These are phyloP conservation scores for Arnoldichthys spilopterus DNA, from an alignment of 2,797 vertebrate genomes.

Conservation along the genomic window DNA sequence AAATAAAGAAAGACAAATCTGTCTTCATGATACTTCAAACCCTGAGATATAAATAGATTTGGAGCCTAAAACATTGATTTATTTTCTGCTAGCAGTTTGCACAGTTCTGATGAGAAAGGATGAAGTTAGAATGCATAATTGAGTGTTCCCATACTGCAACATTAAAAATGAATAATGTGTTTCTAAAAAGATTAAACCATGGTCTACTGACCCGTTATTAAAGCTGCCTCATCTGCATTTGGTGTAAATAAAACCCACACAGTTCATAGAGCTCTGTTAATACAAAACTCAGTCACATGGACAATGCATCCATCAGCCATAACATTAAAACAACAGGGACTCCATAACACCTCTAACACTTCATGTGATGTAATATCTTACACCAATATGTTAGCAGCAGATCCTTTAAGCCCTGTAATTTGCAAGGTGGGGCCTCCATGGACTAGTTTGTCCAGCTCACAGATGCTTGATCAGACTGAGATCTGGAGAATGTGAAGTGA, in stretches of 20 bases:
- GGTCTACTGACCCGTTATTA: not conserved
- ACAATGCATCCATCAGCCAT: no score
- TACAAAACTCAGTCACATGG: not conserved
- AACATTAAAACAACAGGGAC: no score
- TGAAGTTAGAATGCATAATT: not conserved
- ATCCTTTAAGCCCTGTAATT: no score
- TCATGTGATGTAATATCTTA: no score
- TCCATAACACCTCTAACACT: no score
- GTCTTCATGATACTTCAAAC: not conserved
- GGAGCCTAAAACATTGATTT: not conserved
- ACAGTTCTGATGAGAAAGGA: not conserved
- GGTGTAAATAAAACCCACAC: not conserved
- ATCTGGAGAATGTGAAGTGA: no score
- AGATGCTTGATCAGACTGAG: no score
- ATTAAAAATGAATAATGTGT: not conserved
- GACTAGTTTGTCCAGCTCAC: no score
- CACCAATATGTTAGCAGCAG: no score
- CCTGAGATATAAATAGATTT: not conserved
- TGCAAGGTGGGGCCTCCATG: no score
- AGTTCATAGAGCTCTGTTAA: conserved; percentile 1
- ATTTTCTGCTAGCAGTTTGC: not conserved
- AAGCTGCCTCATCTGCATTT: not conserved
- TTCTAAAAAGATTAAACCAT: not conserved
- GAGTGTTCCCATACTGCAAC: not conserved
- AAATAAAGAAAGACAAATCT: not conserved